Evolutionary conservation across 2,797 vertebrate species (phyloP).

Genomic region (Helarctos malayanus): DNA sequence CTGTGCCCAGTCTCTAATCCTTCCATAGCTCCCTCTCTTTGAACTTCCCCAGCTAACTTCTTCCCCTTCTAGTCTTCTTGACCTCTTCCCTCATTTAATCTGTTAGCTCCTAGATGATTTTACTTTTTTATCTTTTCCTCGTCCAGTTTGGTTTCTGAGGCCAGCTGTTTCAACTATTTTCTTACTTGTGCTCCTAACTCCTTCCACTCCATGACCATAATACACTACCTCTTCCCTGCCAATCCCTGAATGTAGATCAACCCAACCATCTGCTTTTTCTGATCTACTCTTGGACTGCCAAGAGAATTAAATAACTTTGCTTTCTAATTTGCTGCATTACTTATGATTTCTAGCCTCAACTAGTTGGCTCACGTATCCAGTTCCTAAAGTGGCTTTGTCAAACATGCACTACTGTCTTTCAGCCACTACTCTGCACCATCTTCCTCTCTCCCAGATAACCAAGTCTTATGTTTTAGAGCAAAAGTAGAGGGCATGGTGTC

Average conservation of each 20-base stretch:
- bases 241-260: slow-evolving; percentile 26
- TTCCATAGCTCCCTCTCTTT: not conserved
- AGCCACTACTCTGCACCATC: not conserved
- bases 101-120: not conserved
- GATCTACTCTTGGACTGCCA: slow-evolving; percentile 46
- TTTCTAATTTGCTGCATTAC: slow-evolving; percentile 62
- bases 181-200: not conserved
- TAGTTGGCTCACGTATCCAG: slow-evolving; percentile 34
- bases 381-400: slow-evolving; percentile 8
- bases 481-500: not conserved
- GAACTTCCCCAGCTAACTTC: not conserved
- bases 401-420: not conserved
- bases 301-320: slow-evolving; percentile 47
- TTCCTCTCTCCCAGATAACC: slow-evolving; percentile 28
- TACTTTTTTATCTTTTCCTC: not conserved
- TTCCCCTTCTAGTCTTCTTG: not conserved
- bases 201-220: slow-evolving; percentile 53
- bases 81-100: not conserved
- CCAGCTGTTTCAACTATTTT: not conserved
- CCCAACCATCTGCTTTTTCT: slow-evolving; percentile 71
- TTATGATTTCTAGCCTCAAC: slow-evolving; percentile 59
- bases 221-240: not conserved
- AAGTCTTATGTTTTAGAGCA: not conserved
- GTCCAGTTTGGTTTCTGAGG: not conserved
- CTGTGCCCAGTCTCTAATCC: not conserved